Base-by-base conservation (phyloP, 92 coral and sea anemone genomes). In the Palythoa heliodiscus region DNA sequence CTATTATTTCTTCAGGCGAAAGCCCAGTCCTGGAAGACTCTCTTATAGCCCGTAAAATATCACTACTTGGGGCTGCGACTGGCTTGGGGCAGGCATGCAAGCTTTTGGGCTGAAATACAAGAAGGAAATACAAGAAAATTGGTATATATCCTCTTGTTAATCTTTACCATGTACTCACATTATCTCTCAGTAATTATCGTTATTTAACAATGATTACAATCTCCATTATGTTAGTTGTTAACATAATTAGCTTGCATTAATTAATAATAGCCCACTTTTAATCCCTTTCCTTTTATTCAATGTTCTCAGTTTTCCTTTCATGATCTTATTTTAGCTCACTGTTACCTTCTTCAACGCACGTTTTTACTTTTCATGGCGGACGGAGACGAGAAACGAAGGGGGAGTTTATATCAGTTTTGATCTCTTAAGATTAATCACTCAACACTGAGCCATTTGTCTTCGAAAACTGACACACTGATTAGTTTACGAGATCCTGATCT, bases 21-120 rank as follows among this genome's bases (percentile, higher is more conserved):
- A 85, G 75, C 39, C 86, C 89, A 50, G 82, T 83, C 83, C 53
- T 53, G 70, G 90, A 84, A 2, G 90, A 78, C 77, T 83, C 82
- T 40, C 98, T 76, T 77, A 94, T 90, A 7, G 98, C 95, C 81
- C 80, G 77, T 22, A 94, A 86, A 89, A 92, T 90, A 19, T 89
- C 98, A 57, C 92, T 86, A 67, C 90, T 77, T 58, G 98, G 98
- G 15, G 89, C 85, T 25, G 95, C 91, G 20, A 92, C 93, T 23
- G 93, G 86, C 88, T 90, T 82, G 75, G 88, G 86, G 95, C 89
- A 94, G 93, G 87, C 91, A 78, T 89, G 91, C 78, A 89, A 87
- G 82, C 91, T 89, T 90, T 94, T 89, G 83, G 98, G 93, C 95
- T 93, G 95, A 88, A 93, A 80, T 38, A 80, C 74, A 80, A 80